Base-by-base conservation (phyloP, 2,888 invertebrate genomes). In the Pachycephus smyrnensis region DNA sequence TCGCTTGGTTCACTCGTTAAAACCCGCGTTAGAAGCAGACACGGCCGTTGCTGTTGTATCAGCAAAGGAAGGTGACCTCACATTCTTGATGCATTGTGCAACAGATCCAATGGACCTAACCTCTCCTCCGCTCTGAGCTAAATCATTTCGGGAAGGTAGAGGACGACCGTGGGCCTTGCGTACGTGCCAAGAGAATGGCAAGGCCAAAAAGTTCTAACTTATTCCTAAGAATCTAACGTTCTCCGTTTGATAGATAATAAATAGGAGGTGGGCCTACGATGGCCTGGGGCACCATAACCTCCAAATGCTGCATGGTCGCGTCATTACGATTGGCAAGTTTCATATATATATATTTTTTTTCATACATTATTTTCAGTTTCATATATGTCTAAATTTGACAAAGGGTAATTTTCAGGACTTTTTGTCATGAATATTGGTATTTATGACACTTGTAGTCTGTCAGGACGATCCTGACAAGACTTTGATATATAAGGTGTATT, bases 21-120 rank as follows among this genome's bases (percentile, higher is more conserved):
- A 55, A 55, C 1, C 1, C 15, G 15, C 40, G 6, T 23, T 9
- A 6, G 23, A 55, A 55, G 6, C 23, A 55, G 6, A 23, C 1
- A 55, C 6, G 23, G 0, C 40, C 23, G 6, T 23, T 0, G 40
- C 9, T 9, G 40, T 23, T 55, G 6, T 4, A 55, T 6, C 40
- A 15, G 9, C 6, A 55, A 55, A 55, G 15, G 15, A 55, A 55
- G 33, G 1, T 12, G 40, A 80, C 68, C 78, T 76, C 79, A 73
- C 76, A 78, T 74, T 81, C 76, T 73, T 80, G 68, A 76, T 85
- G 85, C 85, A 85, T 86, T 85, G 83, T 84, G 86, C 86, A 86
- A 85, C 80, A 6, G 23, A 55, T 23, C 40, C 1, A 55, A 23
- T 23, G 40, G 40, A 23, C 40, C 40, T 1, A 55, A 4, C 40